A percentile compares a stretch with the other conserved stretches of the same genome.
Evolutionary conservation across 2,888 invertebrate genomes (phyloP).

Genomic region (Polylopha cassiicola): DNA sequence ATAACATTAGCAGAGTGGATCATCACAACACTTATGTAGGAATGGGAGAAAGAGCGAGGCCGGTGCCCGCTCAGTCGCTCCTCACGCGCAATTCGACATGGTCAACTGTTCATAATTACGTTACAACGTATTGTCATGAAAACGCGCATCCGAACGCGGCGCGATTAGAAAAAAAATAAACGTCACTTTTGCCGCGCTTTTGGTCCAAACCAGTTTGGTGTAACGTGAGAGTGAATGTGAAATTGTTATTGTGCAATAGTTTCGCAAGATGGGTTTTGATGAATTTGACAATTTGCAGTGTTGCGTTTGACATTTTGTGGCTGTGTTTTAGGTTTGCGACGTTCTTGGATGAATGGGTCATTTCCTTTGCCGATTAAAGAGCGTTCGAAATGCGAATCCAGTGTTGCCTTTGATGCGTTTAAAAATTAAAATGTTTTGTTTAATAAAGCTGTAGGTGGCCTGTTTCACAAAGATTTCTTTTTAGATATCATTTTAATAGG

Average conservation of each 20-base stretch:
- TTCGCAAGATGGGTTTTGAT: conserved; percentile 45
- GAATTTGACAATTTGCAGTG: conserved; percentile 29
- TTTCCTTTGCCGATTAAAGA: neutral
- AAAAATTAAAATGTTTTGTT: conserved; percentile 3
- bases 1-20: conserved; percentile 54
- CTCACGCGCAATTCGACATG: conserved; percentile 73
- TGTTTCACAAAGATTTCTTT: conserved; percentile 32
- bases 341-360: conserved; percentile 9
- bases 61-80: conserved; percentile 65
- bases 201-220: conserved; percentile 50
- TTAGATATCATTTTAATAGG: conserved; percentile 21
- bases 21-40: conserved; percentile 64
- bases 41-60: conserved; percentile 73
- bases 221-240: conserved; percentile 70
- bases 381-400: conserved; percentile 12
- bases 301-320: conserved; percentile 27
- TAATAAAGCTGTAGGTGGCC: conserved; percentile 30
- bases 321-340: conserved; percentile 22
- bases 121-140: conserved; percentile 39
- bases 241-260: conserved; percentile 61
- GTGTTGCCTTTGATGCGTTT: conserved; percentile 8
- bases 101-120: conserved; percentile 69
- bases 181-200: conserved; percentile 48
- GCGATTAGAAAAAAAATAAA: conserved; percentile 35
- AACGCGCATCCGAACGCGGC: conserved; percentile 38